Base-by-base conservation (phyloP, 2,888 invertebrate species). In the Neoascia interrupta region DNA sequence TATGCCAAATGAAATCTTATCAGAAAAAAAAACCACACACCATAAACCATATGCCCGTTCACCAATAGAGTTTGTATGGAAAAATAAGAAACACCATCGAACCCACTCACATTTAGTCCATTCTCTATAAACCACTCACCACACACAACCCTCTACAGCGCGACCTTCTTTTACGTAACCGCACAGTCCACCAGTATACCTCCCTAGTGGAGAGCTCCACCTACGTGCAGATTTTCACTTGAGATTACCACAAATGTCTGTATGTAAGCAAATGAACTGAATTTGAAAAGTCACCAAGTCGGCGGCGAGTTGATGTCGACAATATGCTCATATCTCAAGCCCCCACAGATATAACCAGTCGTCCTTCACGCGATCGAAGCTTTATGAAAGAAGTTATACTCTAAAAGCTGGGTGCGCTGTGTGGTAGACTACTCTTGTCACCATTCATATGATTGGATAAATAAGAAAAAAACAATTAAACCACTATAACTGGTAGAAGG, bases 101-200 rank as follows among this genome's bases (percentile, higher is more conserved):
- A 6, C 69, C 75, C 70, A 75, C 74, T 61, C 68, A 54, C 53
- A 60, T 58, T 66, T n/a, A 51, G 11, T 15, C 23, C 36, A 26
- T 13, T 58, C 47, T 23, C 36, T n/a, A n/a, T n/a, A n/a, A n/a
- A n/a, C n/a, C n/a, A n/a, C n/a, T n/a, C n/a, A n/a, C n/a, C n/a
- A n/a, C 23, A 49, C n/a, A 31, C 11, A 5, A 31, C 16, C 23
- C 47, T 19, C 19, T 34, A 1, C 15, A 11, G 23, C 58, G 41
- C 63, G 75, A 75, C 75, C 75, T 75, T 75, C 75, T 75, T 75
- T 75, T 75, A 75, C 70, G 70, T 75, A 75, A 75, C 75, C 66
- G 66, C 73, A 60, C 51, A 13, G 26, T 16, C 13, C 8, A 19
- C 39, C 16, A 8, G 5, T 19, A 26, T 43, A 15, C 31, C 11